Percentiles rank a stretch among this genome's conserved stretches.
phyloP scores from a whole-genome alignment of 2,113 vertebrate genomes.

The Sylvietta virens region DNA sequence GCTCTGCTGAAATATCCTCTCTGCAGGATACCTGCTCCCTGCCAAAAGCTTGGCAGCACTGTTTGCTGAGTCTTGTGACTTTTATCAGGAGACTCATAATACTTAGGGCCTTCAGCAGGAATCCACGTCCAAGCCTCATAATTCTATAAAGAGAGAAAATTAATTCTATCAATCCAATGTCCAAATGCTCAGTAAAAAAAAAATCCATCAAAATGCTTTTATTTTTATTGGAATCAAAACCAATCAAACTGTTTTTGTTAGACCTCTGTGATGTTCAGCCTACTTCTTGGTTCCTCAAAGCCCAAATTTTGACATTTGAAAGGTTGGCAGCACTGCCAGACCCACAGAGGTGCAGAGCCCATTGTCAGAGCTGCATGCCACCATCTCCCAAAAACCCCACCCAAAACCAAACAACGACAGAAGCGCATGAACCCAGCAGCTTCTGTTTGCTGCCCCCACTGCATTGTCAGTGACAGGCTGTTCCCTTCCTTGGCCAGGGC shows the following conservation, averaged over 20 bases:
- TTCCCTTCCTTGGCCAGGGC: neutral
- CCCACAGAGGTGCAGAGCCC: neutral
- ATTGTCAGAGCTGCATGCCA: neutral
- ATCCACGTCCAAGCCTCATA: neutral
- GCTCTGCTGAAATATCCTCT: neutral
- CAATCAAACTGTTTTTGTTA: neutral
- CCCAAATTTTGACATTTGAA: neutral
- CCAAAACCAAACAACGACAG: neutral
- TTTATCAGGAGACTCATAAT: neutral
- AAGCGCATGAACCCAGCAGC: neutral
- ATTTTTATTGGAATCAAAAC: neutral
- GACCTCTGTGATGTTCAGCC: neutral
- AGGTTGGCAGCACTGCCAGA: neutral
- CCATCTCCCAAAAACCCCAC: neutral
- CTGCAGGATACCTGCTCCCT: neutral
- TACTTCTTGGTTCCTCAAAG: neutral
- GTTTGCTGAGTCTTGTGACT: neutral
- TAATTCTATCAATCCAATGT: neutral
- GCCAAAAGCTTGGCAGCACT: neutral
- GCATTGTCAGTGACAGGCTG: neutral
- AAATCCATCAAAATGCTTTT: neutral
- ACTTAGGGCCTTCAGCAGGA: neutral
- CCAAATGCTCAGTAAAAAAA: neutral
- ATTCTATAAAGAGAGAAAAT: neutral
- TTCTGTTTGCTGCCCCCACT: neutral